Base-by-base conservation (phyloP, 2,888 invertebrate genomes). In the Cremastinae sp. region DNA sequence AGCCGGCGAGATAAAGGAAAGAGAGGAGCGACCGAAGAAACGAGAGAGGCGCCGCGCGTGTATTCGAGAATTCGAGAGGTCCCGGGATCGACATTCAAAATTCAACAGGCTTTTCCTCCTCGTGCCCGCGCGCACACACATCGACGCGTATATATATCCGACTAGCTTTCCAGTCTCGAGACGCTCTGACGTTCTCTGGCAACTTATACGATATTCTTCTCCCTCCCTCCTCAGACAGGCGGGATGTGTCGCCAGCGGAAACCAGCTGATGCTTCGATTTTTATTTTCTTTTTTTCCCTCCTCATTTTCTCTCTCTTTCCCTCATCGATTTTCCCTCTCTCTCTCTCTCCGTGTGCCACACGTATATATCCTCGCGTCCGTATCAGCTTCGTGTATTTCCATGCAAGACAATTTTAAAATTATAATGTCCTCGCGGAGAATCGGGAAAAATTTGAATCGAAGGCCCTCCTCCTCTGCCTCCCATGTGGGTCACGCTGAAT, bases 41-140 rank as follows among this genome's bases (percentile, higher is more conserved):
- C 28, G 28, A 28, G 28, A 28, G 28, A 28, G 2, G 28, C 28
- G 34, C 51, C 61, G 28, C 28, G 34, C 51, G 66, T 16, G 59
- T 59, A 38, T 20, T 36, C 41, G 22, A 61, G 56, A 20, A 61
- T 61, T 58, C 45, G 49, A 43, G 62, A 51, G 64, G 58, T 62
- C 62, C 71, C 65, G 64, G 59, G 64, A 76, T 69, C 64, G 75
- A 59, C 74, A 77, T 77, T 70, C 74, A 77, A 74, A 77, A 77
- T 77, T 77, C 74, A 77, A 77, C 77, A 77, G 75, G 75, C 75
- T 76, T 73, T 76, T 76, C 75, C 73, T 69, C 58, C 58, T 72
- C 66, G 75, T 41, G 12, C 36, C n/a, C 58, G 53, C 62, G 45
- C 62, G 53, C 62, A 53, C 62, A 59, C 59, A 53, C 16, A 4